phyloP scores from a whole-genome alignment of 2,797 vertebrate genomes.

The Phrynocephalus forsythii region DNA sequence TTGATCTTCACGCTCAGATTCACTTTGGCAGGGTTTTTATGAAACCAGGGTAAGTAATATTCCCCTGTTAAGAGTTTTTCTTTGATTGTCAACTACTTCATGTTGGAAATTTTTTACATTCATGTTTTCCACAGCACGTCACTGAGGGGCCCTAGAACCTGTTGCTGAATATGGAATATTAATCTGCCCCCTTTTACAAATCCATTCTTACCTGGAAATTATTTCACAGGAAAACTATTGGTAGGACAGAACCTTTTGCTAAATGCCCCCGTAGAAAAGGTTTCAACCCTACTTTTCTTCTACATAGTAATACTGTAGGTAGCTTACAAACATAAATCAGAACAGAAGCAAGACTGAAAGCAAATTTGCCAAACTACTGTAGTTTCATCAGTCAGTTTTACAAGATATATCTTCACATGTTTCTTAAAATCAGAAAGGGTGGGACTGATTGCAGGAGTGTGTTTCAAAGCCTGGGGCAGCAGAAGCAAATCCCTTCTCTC shows the following conservation, averaged over 20 bases:
- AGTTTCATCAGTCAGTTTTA: too few relatives aligned
- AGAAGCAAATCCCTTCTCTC: too few relatives aligned
- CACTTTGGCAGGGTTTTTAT: conserved; percentile 99
- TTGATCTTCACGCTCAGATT: conserved; percentile 98
- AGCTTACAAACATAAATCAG: neutral
- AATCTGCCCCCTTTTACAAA: conserved; percentile 4
- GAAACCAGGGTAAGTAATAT: conserved; percentile 92
- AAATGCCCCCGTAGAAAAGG: too few relatives aligned
- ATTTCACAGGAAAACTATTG: neutral
- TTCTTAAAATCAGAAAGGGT: too few relatives aligned
- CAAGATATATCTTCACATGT: too few relatives aligned
- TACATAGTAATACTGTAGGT: too few relatives aligned
- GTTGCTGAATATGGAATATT: conserved; percentile 25
- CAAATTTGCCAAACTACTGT: neutral
- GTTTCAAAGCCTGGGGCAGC: too few relatives aligned
- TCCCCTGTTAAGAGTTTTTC: conserved; percentile 17
- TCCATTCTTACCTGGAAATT: too few relatives aligned
- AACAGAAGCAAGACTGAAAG: neutral
- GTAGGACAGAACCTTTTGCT: neutral
- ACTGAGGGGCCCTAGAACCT: neutral
- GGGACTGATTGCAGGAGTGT: too few relatives aligned
- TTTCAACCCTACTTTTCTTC: too few relatives aligned
- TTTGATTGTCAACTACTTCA: conserved; percentile 6
- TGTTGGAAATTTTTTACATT: conserved; percentile 17
- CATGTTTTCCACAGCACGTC: conserved; percentile 23